Percentiles rank a stretch among this genome's conserved stretches.
Conservation (phyloP, 2,888 invertebrate species). For the Onchidella celtica region DNA sequence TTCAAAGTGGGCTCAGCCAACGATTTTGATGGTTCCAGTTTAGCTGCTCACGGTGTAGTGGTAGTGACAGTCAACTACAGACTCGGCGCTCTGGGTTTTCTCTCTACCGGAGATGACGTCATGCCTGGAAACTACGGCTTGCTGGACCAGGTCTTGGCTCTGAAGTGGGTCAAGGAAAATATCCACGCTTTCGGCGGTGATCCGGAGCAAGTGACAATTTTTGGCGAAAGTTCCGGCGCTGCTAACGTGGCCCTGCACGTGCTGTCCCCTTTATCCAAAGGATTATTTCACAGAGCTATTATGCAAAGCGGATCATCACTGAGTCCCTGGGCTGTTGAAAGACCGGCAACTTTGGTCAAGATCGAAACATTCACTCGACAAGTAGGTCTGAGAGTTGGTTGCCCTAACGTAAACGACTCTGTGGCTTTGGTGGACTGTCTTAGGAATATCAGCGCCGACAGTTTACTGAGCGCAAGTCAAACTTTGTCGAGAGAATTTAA, state of each 20-base stretch:
- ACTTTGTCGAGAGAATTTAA: background rate
- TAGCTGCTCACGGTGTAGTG: slow-evolving; percentile 15
- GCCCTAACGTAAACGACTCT: background rate
- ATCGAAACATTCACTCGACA: background rate
- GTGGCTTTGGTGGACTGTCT: background rate
- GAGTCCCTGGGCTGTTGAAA: slow-evolving; percentile 4
- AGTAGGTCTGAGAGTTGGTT: background rate
- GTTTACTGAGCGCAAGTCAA: background rate
- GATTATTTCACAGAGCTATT: slow-evolving; percentile 2
- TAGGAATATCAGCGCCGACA: background rate
- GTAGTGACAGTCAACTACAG: slow-evolving; percentile 25
- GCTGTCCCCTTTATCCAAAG: slow-evolving; percentile 16
- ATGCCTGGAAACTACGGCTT: slow-evolving; percentile 45
- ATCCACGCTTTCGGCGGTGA: slow-evolving; percentile 40
- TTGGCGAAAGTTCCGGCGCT: slow-evolving; percentile 28
- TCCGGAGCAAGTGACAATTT: slow-evolving; percentile 23
- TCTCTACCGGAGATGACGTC: slow-evolving; percentile 44
- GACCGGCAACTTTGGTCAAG: background rate
- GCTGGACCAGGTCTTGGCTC: slow-evolving; percentile 36
- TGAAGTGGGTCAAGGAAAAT: slow-evolving; percentile 39
- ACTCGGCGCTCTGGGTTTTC: slow-evolving; percentile 14
- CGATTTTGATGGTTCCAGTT: background rate
- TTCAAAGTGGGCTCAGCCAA: background rate
- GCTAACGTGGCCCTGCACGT: background rate
- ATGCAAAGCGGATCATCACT: slow-evolving; percentile 27